Conservation (phyloP, 2,888 invertebrate species). For the Rhagonycha fulva region DNA sequence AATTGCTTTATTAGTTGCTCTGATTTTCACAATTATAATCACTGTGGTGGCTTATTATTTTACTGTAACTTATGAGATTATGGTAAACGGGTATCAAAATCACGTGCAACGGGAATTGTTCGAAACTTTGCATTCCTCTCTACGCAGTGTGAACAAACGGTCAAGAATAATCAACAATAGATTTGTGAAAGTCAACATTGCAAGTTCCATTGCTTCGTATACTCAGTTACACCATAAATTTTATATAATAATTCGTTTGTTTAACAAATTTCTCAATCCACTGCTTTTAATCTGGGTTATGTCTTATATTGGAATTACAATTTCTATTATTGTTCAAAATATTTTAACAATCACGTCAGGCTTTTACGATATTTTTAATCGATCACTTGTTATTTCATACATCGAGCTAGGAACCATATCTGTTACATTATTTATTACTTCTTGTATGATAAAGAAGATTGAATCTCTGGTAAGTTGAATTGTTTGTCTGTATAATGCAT, state of each 20-base stretch:
- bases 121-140: neutral
- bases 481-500: no score
- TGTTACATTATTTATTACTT: neutral
- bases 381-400: neutral
- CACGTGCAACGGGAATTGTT: neutral
- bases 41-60: neutral
- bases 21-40: neutral
- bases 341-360: neutral
- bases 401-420: fast-evolving
- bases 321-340: neutral
- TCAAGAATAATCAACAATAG: neutral
- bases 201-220: neutral
- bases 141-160: neutral
- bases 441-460: neutral
- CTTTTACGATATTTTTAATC: neutral
- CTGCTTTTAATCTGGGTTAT: neutral
- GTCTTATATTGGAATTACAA: neutral
- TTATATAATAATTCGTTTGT: neutral
- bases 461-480: no score
- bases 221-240: neutral
- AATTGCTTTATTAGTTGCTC: neutral
- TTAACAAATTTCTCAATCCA: neutral
- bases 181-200: neutral
- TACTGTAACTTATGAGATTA: fast-evolving
- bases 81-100: neutral